Base-by-base conservation (phyloP, 2,797 vertebrate genomes). In the Coranthus polyacanthus region DNA sequence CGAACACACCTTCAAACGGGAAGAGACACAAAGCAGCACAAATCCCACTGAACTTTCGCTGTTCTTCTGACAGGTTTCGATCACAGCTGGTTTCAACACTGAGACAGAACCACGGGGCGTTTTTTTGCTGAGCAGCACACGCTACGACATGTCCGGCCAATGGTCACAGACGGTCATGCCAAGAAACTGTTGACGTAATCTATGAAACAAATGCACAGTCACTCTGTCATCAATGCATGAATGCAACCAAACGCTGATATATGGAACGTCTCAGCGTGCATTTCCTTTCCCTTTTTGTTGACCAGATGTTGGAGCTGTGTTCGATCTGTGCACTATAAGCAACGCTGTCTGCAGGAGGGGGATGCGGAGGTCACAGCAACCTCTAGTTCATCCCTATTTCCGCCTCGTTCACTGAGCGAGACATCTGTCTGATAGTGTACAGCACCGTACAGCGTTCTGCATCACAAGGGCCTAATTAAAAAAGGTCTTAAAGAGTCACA, bases 141-240 rank as follows among this genome's bases (percentile, higher is more conserved):
- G 24, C 36, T 29, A n/a, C 11, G 12, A 24, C 26, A 70, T 42
- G 15, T 39, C 12, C 17, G 8, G 42, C 37, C 45, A 6, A 34
- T 3, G 13, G 57, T 64, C 34, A 53, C 34, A 10, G 36, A 9
- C 4, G 32, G 52, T 60, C 66, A 65, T 9, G 18, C 20, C 12
- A 24, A 5, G 22, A 73, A 70, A 83, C 46, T 45, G 76, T 59
- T 65, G 42, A 79, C 59, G 43, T 54, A 37, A 64, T 77, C 62
- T 68, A 4, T 59, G 57, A 56, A 52, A 37, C 17, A 26, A 36
- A 54, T 21, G 47, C 73, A 72, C 51, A 39, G 49, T 76, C 38
- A 77, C 53, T 42, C 26, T 29, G 46, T 44, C 18, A 13, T 18
- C 26, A 29, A 29, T 29, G 8, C 8, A 7, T 29, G 26, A 13